Percentiles rank a stretch among this genome's conserved stretches.
Conservation (phyloP, 2,797 vertebrate species). For the Mastacembelus armatus region DNA sequence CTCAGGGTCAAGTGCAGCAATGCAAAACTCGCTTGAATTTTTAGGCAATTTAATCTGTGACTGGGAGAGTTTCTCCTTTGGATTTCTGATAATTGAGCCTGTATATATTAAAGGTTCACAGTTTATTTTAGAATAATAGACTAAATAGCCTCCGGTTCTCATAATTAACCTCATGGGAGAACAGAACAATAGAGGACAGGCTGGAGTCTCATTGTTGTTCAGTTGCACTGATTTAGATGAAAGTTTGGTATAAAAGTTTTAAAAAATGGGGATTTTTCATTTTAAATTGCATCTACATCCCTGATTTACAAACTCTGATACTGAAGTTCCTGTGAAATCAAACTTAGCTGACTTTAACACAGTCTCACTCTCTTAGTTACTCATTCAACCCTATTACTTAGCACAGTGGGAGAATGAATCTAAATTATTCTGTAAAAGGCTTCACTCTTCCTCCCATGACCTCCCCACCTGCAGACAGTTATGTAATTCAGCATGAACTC, state of each 20-base stretch:
- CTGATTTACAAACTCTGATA: neutral
- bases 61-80: fast-evolving
- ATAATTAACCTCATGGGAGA: neutral
- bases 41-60: conserved; percentile 5
- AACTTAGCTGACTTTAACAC: too few species aligned
- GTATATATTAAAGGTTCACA: neutral
- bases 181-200: neutral
- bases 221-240: neutral
- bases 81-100: neutral
- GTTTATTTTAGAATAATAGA: neutral
- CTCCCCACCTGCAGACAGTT: conserved; percentile 46
- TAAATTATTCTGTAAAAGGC: neutral
- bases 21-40: conserved; percentile 24
- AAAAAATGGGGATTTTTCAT: neutral
- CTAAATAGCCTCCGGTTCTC: neutral
- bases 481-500: conserved; percentile 50
- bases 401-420: neutral
- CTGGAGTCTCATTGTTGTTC: neutral
- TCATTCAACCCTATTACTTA: neutral
- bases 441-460: conserved; percentile 21
- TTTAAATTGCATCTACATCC: neutral
- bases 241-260: conserved; percentile 24
- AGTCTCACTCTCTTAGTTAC: neutral
- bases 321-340: fast-evolving
- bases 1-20: conserved; percentile 29